Evolutionary conservation across 2,113 vertebrate species (phyloP).

Genomic region (Myodes glareolus): DNA sequence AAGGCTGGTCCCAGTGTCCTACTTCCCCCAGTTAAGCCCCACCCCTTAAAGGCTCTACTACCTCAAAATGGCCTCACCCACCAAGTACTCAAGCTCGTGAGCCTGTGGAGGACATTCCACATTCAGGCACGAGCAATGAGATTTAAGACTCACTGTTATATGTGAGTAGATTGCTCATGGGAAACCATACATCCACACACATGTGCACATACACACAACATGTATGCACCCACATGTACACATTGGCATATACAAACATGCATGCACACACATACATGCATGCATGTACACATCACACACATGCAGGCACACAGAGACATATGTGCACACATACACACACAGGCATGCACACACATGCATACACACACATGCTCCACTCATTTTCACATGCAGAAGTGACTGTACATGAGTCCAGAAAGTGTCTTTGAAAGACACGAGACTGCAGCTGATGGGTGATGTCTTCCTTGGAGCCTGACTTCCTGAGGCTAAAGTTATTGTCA

Average conservation of each 20-base stretch:
- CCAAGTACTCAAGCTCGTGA: neutral
- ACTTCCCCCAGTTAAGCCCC: neutral
- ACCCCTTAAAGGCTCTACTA: neutral
- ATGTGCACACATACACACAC: neutral
- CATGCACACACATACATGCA: neutral
- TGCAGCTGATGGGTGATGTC: neutral
- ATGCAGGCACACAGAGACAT: rapidly evolving
- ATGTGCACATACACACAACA: no score
- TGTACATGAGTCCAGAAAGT: neutral
- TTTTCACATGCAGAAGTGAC: neutral
- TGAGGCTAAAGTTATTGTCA: neutral
- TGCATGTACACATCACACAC: no score
- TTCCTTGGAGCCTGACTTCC: neutral
- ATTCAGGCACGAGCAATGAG: neutral
- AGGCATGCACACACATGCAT: no score
- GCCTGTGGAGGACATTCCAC: neutral
- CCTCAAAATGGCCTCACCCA: neutral
- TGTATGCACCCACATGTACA: neutral
- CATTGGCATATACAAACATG: rapidly evolving
- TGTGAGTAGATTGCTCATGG: neutral
- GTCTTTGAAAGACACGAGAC: rapidly evolving
- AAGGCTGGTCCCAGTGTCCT: neutral
- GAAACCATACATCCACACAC: neutral
- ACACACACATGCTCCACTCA: rapidly evolving
- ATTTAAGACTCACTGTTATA: neutral